Conservation (phyloP, 2,888 invertebrate species). For the Phaedon cochleariae region DNA sequence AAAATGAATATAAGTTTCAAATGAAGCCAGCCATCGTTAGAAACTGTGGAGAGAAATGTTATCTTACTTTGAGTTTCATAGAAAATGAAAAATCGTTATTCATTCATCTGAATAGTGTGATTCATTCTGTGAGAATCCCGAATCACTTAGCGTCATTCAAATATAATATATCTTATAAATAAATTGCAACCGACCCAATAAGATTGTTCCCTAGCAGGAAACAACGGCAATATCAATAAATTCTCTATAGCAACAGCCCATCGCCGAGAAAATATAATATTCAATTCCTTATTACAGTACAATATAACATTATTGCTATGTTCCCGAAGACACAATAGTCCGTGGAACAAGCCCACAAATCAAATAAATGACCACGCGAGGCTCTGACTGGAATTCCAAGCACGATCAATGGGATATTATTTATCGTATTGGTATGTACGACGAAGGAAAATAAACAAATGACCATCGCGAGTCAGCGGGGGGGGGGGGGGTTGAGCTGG, state of each 20-base stretch:
- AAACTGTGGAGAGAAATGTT: no score
- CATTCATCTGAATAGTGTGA: no score
- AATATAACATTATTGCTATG: constrained; percentile 56
- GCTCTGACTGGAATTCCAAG: constrained; percentile 37
- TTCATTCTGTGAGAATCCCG: no score
- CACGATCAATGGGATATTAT: constrained; percentile 57
- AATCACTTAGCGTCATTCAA: background rate
- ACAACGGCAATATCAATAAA: constrained; percentile 31
- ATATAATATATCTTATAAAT: background rate
- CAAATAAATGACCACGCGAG: constrained; percentile 53
- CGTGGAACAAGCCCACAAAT: constrained; percentile 55
- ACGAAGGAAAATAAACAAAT: constrained; percentile 57
- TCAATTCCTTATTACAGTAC: constrained; percentile 54
- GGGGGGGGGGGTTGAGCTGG: constrained; percentile 55
- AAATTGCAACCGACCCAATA: background rate
- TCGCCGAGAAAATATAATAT: constrained; percentile 44
- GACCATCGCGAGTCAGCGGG: constrained; percentile 54
- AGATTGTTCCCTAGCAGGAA: constrained; percentile 23
- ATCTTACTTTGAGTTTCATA: no score
- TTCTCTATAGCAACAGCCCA: constrained; percentile 27
- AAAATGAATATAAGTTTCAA: no score
- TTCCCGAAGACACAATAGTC: constrained; percentile 54
- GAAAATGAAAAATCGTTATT: no score
- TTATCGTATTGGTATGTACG: constrained; percentile 58
- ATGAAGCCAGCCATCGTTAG: no score